Base-by-base conservation (phyloP, 2,888 invertebrate genomes). In the Scaptomyza parva region DNA sequence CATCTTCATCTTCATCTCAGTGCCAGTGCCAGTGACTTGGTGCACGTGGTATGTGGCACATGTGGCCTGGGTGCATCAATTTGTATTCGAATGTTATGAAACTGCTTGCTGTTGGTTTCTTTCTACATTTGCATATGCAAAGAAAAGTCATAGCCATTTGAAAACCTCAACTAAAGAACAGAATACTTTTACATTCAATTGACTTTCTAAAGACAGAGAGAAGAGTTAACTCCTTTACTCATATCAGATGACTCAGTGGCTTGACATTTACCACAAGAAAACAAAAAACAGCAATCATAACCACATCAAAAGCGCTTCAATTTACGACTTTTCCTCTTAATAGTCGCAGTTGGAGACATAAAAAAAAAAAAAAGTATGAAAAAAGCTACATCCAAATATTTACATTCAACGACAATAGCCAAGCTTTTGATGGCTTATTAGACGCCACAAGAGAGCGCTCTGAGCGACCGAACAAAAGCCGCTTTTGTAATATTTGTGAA, bases 401-500 rank as follows among this genome's bases (percentile, higher is more conserved):
- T 85, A 87, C 76, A 61, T 72, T 63, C 45, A 35, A 41, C 60
- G 59, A 77, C 67, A 77, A 77, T 59, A 66, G 50, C 63, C 17
- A 37, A 28, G 47, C 54, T 66, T 73, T 83, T 87, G 69, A 85
- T 85, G 88, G 86, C 70, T 85, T 83, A 83, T 87, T 87, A 85
- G 88, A 78, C 76, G 86, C 52, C 69, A 58, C 59, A 30, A 37
- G 60, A 62, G 48, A 39, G 45, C n/a, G n/a, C n/a, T n/a, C n/a
- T n/a, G n/a, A n/a, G n/a, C n/a, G 57, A 40, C 54, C 72, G 47
- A 65, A 85, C 86, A 87, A 83, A 84, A 78, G 82, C 68, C 24
- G 72, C 72, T 78, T 80, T 82, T 87, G 70, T 85, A 33, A 57
- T 53, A 47, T 54, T 68, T 47, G 14, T 43, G 37, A 26, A 82